Evolutionary conservation across 2,113 vertebrate genomes (phyloP), one percentile per base, ranked within the genome.

Genomic region (Girardinichthys multiradiatus): DNA sequence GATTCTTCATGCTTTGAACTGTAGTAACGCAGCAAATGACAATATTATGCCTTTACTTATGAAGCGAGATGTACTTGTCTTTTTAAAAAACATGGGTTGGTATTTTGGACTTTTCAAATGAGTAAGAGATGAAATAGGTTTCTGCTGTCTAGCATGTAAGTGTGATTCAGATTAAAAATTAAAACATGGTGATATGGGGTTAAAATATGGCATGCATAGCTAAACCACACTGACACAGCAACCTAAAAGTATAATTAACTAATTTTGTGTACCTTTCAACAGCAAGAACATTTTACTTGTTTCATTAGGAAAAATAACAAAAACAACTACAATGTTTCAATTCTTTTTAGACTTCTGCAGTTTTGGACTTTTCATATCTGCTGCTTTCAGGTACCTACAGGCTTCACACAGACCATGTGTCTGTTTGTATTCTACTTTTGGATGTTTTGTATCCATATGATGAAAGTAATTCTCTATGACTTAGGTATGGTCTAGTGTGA

Each of bases 151-250:
- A 21, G 19, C 28, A 62, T 42, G 51, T 15, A 37, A 64, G 28
- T 24, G 45, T 72, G 70, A 72, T n/a, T 64, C 61, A 73, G 57
- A 70, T 17, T 17, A 58, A 39, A 60, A 70, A 29, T 12, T 70
- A 35, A n/a, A 21, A 54, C 54, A 59, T 7, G 11, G 19, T 24
- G 19, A 68, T 15, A 33, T 57, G 11, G 3, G 2, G 11, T 8
- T 2, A 24, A 5, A 29, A 60, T 28, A 33, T 24, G 28, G 51
- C 30, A 39, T 37, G 29, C n/a, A 27, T 27, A 59, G 14, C 51
- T 37, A 37, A 69, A 21, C 57, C 26, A 27, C 26, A n/a, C 10
- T 31, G 12, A n/a, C 48, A 57, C 6, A 19, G 15, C 39, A 14
- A 24, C 24, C 29, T 64, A 37, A 64, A 37, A 37, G 3, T 64